A percentile compares a stretch with the other conserved stretches of the same genome.
Evolutionary conservation across 2,888 invertebrate genomes (phyloP).

Genomic region (Lasioglossum villosulum): DNA sequence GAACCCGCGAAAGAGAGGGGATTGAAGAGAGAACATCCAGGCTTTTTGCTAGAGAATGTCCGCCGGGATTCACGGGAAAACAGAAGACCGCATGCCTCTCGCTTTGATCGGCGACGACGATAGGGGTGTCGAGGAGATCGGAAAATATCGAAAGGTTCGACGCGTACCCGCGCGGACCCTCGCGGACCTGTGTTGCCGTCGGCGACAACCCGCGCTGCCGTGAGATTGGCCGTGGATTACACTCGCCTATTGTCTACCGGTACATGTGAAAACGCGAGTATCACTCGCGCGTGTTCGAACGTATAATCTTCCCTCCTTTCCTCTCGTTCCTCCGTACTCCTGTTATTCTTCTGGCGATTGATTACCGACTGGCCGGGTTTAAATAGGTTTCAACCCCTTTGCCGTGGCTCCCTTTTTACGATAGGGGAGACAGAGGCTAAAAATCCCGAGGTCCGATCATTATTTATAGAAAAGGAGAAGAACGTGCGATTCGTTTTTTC

Average conservation of each 20-base stretch:
- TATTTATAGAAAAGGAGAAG: too few relatives aligned
- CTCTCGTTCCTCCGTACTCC: not conserved
- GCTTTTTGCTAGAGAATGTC: constrained; percentile 43
- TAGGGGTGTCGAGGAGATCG: constrained; percentile 30
- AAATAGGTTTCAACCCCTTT: constrained; percentile 2
- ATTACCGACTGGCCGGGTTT: constrained; percentile 2
- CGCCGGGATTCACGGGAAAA: constrained; percentile 23
- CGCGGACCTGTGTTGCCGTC: constrained; percentile 18
- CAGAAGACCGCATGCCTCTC: constrained; percentile 35
- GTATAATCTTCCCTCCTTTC: not conserved
- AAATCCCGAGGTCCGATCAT: too few relatives aligned
- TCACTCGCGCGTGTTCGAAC: not conserved
- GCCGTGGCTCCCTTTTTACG: not conserved
- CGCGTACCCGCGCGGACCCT: constrained; percentile 21
- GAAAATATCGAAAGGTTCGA: constrained; percentile 55
- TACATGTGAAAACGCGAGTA: not conserved
- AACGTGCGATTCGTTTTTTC: too few relatives aligned
- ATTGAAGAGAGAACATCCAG: not conserved
- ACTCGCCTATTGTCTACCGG: constrained; percentile 44
- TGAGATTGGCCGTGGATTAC: constrained; percentile 62
- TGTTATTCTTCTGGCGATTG: constrained; percentile 3
- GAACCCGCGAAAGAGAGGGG: constrained; percentile 11
- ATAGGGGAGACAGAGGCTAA: not conserved
- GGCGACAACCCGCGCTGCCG: constrained; percentile 28
- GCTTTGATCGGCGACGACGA: constrained; percentile 60